phyloP scores from a whole-genome alignment of 2,888 invertebrate species.

The Cecidostiba fungosa region DNA sequence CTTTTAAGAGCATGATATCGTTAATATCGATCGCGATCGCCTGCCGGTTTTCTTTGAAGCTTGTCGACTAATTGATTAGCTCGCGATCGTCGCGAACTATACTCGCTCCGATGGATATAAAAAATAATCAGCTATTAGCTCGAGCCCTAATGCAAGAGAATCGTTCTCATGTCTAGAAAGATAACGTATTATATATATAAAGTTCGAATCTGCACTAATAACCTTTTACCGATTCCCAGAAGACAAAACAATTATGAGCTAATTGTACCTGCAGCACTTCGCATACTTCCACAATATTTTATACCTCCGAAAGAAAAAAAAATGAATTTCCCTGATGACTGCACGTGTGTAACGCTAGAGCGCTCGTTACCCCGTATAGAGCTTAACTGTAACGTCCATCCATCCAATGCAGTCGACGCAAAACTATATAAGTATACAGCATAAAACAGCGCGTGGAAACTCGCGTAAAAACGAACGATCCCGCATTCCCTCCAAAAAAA shows the following conservation, averaged over 20 bases:
- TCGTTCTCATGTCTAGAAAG: not conserved
- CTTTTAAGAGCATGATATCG: not conserved
- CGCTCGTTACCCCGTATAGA: not conserved
- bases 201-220: too few species aligned
- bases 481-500: not conserved
- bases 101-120: not conserved
- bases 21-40: conserved; percentile 1
- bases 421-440: not conserved
- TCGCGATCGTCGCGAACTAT: not conserved
- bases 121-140: not conserved
- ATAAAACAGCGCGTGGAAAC: conserved; percentile 4
- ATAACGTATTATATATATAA: too few species aligned
- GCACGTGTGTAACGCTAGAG: conserved; percentile 2
- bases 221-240: not conserved
- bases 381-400: conserved; percentile 19
- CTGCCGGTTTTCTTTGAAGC: conserved; percentile 4
- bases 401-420: not conserved
- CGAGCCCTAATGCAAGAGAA: not conserved
- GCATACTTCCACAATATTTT: not conserved
- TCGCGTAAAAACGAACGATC: conserved; percentile 4
- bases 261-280: not conserved
- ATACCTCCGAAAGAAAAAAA: conserved; percentile 7
- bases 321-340: not conserved
- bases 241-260: not conserved
- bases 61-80: conserved; percentile 1